Evolutionary conservation across 2,888 invertebrate genomes (phyloP), one percentile per base, ranked within the genome.

Genomic region (Gandaritis pyraliata): DNA sequence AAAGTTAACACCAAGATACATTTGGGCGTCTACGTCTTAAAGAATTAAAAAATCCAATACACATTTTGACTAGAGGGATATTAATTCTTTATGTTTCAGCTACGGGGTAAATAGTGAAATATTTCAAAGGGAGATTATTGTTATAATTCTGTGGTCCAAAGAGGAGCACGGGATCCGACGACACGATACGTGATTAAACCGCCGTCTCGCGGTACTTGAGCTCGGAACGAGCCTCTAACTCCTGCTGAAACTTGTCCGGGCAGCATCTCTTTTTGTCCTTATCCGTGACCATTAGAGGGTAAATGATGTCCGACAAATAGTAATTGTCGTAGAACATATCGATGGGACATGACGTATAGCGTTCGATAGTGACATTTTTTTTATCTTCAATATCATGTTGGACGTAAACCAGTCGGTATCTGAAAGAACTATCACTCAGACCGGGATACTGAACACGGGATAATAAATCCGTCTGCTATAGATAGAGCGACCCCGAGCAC

Each of bases 11-110:
- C 39, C 18, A n/a, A 45, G 38, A 38, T 16, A 58, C 58, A 58
- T 38, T 51, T 30, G 51, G 38, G 43, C 23, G 23, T 50, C 43
- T 43, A 50, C 43, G 16, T 48, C n/a, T 49, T 30, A 43, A 33
- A 30, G 41, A 16, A 15, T 57, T 49, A 33, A 41, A 39, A 43
- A 49, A 30, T 36, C 18, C 43, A 43, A 30, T 58, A 58, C 36
- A 51, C 30, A 58, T 58, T 41, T 50, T 59, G 51, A 51, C 33
- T 59, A 52, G 47, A 36, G 4, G 15, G 38, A 53, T 50, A 46
- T 50, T 38, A 50, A 58, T 46, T 58, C 15, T 58, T 23, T 29
- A 29, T 50, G 10, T 29, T 55, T 13, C 11, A 33, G 36, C 36
- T 13, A 13, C 23, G 46, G 5, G 36, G 36, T 41, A 41, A n/a